phyloP scores from a whole-genome alignment of 2,797 vertebrate species.

The Odontamblyopus lacepedii region DNA sequence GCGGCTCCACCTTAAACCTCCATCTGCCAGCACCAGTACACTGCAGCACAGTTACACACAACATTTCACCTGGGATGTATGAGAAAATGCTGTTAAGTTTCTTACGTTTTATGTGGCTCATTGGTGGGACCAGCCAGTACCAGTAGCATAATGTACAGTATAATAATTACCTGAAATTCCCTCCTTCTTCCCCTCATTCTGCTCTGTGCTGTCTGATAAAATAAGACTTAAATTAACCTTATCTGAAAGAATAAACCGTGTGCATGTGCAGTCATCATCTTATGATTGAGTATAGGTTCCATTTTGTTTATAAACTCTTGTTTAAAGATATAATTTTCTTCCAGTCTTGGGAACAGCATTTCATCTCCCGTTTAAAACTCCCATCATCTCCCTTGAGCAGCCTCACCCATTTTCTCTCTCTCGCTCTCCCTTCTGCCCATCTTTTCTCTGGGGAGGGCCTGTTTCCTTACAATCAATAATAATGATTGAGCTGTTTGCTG shows the following conservation, averaged over 20 bases:
- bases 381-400: slow-evolving; percentile 13
- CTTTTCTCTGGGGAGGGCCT: slow-evolving; percentile 19
- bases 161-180: background rate
- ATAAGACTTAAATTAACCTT: background rate
- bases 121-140: background rate
- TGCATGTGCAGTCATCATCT: background rate
- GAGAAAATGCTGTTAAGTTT: slow-evolving; percentile 21
- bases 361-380: background rate
- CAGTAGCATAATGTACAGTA: background rate
- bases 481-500: slow-evolving; percentile 46
- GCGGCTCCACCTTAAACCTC: slow-evolving; percentile 33
- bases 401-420: slow-evolving; percentile 13
- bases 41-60: slow-evolving; percentile 23
- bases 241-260: background rate
- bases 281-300: background rate
- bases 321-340: background rate
- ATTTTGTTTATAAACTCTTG: background rate
- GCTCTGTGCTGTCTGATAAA: background rate
- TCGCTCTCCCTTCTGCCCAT: background rate
- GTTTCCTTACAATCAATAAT: slow-evolving; percentile 52
- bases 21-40: slow-evolving; percentile 43
- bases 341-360: background rate
- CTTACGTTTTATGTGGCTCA: slow-evolving; percentile 9
- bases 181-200: no score
- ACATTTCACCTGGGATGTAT: slow-evolving; percentile 15